Base-by-base conservation (phyloP, 2,797 vertebrate species). In the Hyperoplus immaculatus region DNA sequence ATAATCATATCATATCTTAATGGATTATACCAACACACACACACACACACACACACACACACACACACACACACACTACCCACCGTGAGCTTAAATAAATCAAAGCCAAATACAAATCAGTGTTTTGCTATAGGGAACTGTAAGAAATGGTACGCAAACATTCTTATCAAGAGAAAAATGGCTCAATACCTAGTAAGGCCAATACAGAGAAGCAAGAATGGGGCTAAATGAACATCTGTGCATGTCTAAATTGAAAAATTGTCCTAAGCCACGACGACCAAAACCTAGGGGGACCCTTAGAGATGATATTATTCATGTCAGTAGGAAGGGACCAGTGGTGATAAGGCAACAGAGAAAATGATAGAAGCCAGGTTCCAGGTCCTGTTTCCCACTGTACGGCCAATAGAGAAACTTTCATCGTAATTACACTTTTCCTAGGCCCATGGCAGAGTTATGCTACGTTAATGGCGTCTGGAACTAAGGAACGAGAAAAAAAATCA, bases 251-350 rank as follows among this genome's bases (percentile, higher is more conserved):
- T 55, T 69, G 58, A 74, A 64, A 66, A 58, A 67, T 65, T 82
- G 69, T 77, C 70, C 58, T 15, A 62, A 59, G 59, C 53, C 69
- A 54, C 38, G 53, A 82, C 60, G 59, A 66, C 60, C 60, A 59
- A 54, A 71, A 62, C 21, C n/a, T 65, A n/a, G 45, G 41, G 61
- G 74, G 21, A 49, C 39, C 55, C 80, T 53, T 62, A 68, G 56
- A 77, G 64, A 56, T 50, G 59, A 79, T 72, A 78, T 29, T 29
- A 29, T 87, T 83, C 69, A 83, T 90, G 74, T 79, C 15, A 6
- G 8, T 15, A 41, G 14, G 59, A 65, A 70, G 6, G n/a, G 65
- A 69, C 57, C 55, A 14, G 50, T 8, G 42, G 39, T 54, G 78
- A 86, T 86, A 82, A 87, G 64, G 61, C 71, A 47, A 67, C 70